Evolutionary conservation across 2,113 vertebrate genomes (phyloP).

Genomic region (Paracanthobrama guichenoti): DNA sequence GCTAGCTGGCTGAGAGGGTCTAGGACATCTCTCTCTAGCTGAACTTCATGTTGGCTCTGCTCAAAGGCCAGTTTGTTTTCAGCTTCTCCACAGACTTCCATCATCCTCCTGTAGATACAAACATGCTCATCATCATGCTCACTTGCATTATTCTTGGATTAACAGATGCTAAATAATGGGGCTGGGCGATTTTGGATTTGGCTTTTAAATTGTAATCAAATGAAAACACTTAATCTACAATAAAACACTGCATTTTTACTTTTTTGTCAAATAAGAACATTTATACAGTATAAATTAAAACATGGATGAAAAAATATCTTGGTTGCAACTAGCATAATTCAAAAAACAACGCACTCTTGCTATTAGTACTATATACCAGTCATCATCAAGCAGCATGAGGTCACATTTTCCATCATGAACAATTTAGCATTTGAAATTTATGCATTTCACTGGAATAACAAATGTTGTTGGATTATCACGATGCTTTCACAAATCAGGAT

Average conservation of each 20-base stretch:
- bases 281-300: too few relatives aligned
- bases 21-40: slow-evolving; percentile 87
- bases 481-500: background rate
- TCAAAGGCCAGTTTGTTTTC: slow-evolving; percentile 87
- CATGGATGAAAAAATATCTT: background rate
- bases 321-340: background rate
- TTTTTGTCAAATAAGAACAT: background rate
- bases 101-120: slow-evolving; percentile 83
- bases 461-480: background rate
- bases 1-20: slow-evolving; percentile 88
- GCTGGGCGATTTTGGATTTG: background rate
- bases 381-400: background rate
- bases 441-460: background rate
- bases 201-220: background rate
- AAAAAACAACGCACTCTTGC: background rate
- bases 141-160: background rate
- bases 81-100: slow-evolving; percentile 89
- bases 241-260: background rate
- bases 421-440: background rate
- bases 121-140: background rate
- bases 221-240: background rate
- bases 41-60: slow-evolving; percentile 87
- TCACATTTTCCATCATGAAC: background rate
- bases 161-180: background rate
- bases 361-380: background rate